Conservation (phyloP, 2,113 vertebrate genomes). For the Misgurnus mizolepis region DNA sequence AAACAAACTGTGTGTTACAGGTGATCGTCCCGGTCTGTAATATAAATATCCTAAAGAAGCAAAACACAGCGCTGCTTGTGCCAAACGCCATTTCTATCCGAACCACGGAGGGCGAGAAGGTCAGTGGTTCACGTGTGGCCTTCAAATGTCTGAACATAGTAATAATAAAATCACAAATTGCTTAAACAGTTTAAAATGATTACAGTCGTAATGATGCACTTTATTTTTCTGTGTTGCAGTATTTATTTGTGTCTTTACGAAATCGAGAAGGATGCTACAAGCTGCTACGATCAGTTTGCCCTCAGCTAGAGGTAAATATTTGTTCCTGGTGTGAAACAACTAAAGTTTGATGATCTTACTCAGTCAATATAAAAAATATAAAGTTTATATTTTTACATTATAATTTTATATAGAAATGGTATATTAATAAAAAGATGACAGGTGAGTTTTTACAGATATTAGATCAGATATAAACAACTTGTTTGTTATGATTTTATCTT, state of each 20-base stretch:
- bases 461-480: no score
- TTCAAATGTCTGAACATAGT: no score
- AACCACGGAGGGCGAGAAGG: constrained; percentile 81
- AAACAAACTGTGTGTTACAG: constrained; percentile 58
- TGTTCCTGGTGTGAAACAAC: not conserved
- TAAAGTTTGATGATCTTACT: no score
- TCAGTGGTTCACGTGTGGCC: constrained; percentile 47
- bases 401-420: not conserved
- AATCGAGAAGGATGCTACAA: constrained; percentile 81
- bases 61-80: constrained; percentile 83
- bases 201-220: not conserved
- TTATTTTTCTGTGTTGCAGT: constrained; percentile 61
- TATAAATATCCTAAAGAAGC: constrained; percentile 81
- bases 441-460: no score
- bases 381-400: no score
- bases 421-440: no score
- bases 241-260: constrained; percentile 79
- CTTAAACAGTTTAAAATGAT: no score
- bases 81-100: constrained; percentile 84
- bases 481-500: not conserved
- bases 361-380: no score
- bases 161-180: no score
- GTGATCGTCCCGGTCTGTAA: constrained; percentile 73
- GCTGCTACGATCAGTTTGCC: constrained; percentile 77
- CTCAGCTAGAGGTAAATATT: constrained; percentile 73